Conservation (phyloP, 2,888 invertebrate genomes). For the Orchesellides sinensis region DNA sequence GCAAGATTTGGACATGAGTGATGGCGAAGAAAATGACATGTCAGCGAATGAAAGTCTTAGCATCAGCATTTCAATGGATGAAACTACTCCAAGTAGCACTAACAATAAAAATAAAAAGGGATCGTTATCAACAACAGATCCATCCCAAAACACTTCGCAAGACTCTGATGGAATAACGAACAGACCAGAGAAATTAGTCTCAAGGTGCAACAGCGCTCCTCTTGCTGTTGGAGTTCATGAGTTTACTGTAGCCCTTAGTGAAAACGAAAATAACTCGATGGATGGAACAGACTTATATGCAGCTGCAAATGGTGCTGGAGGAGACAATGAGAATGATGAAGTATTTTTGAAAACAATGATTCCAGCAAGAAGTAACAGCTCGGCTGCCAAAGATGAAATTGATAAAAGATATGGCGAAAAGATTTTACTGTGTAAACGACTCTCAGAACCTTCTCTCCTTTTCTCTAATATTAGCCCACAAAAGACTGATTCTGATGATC, state of each 20-base stretch:
- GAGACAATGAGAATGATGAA: conserved; percentile 41
- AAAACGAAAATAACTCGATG: conserved; percentile 12
- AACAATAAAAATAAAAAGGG: conserved; percentile 4
- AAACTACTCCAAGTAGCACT: conserved; percentile 21
- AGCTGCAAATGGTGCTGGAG: conserved; percentile 35
- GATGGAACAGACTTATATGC: neutral
- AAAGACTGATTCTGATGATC: conserved; percentile 60
- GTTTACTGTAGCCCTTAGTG: conserved; percentile 52
- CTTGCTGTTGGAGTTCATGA: conserved; percentile 61
- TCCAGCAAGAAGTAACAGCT: conserved; percentile 25
- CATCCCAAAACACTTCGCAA: conserved; percentile 10
- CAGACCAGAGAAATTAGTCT: conserved; percentile 53
- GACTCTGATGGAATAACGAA: conserved; percentile 1
- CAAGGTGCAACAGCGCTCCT: conserved; percentile 73
- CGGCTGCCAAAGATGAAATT: conserved; percentile 35
- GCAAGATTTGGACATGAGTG: conserved; percentile 43
- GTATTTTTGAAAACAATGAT: conserved; percentile 32
- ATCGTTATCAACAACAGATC: conserved; percentile 2
- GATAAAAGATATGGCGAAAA: conserved; percentile 52
- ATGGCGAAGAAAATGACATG: conserved; percentile 57
- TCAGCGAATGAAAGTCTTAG: conserved; percentile 70
- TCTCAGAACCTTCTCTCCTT: conserved; percentile 73
- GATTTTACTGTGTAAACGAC: conserved; percentile 70
- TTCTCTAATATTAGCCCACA: conserved; percentile 50
- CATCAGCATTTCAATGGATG: conserved; percentile 65